A percentile compares a stretch with the other conserved stretches of the same genome.
These are phyloP conservation scores for Nycticryphes semicollaris DNA, from an alignment of 2,113 vertebrate genomes.

Conservation along the genomic window DNA sequence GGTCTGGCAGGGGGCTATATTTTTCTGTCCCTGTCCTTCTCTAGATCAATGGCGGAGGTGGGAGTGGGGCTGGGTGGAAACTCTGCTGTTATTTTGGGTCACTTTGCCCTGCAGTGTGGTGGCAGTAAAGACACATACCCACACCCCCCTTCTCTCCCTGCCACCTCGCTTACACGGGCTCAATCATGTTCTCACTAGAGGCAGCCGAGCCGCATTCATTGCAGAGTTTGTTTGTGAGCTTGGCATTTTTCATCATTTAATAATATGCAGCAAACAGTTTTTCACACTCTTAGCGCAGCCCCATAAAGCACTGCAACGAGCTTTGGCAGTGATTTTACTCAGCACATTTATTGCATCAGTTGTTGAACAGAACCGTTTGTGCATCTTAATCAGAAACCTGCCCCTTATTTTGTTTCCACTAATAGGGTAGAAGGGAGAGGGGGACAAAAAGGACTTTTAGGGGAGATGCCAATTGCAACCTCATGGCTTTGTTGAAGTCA, in stretches of 20 bases:
- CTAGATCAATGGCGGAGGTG: too few relatives aligned
- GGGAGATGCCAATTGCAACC: not conserved
- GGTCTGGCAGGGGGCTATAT: not conserved
- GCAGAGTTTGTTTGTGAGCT: not conserved
- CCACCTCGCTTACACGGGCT: not conserved
- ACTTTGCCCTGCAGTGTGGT: not conserved
- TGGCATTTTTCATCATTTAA: conserved; percentile 21
- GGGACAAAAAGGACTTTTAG: not conserved
- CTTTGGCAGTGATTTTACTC: not conserved
- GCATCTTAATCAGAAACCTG: not conserved
- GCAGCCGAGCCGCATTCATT: not conserved
- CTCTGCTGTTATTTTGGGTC: not conserved
- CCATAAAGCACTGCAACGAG: not conserved
- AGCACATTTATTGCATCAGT: not conserved
- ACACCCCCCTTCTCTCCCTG: not conserved
- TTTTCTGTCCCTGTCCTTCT: not conserved
- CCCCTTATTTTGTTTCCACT: not conserved
- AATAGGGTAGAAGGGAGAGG: not conserved
- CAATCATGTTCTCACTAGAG: not conserved
- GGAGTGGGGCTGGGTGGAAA: not conserved
- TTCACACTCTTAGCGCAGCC: conserved; percentile 16
- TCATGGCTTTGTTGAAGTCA: not conserved
- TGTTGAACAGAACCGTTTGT: not conserved
- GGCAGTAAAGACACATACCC: not conserved
- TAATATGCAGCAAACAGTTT: conserved; percentile 4